Percentiles rank a stretch among this genome's conserved stretches.
These are phyloP conservation scores for Cyclargus thomasi DNA, from an alignment of 1,140 invertebrate genomes.

Conservation along the genomic window DNA sequence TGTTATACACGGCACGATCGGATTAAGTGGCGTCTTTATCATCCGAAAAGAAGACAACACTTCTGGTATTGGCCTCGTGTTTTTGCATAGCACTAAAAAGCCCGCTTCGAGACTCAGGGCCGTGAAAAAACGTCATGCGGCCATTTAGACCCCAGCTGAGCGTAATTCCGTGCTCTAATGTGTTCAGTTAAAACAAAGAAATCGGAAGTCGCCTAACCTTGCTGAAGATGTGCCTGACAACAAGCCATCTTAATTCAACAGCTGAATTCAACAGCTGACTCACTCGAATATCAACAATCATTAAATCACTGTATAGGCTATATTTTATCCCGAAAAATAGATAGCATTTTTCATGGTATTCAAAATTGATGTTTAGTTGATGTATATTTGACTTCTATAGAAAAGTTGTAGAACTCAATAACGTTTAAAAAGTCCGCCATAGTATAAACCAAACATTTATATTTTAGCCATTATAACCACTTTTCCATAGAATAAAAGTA, in stretches of 20 bases:
- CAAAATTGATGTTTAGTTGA: too few species aligned
- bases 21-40: constrained; percentile 17
- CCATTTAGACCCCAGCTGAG: constrained; percentile 62
- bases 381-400: too few species aligned
- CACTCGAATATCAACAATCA: background rate
- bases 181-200: constrained; percentile 54
- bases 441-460: too few species aligned
- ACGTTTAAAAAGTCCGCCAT: too few species aligned
- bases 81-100: constrained; percentile 46
- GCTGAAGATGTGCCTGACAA: constrained; percentile 19
- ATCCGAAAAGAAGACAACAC: constrained; percentile 38
- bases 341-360: too few species aligned
- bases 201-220: constrained; percentile 58
- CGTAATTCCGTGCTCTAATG: constrained; percentile 63
- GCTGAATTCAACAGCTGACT: background rate
- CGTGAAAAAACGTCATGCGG: constrained; percentile 51
- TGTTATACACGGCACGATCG: constrained; percentile 8
- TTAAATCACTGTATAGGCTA: background rate
- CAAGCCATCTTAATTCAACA: background rate
- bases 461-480: too few species aligned
- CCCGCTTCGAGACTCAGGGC: constrained; percentile 48
- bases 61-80: constrained; percentile 46
- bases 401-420: too few species aligned
- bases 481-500: too few species aligned
- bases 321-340: too few species aligned